Base-by-base conservation (phyloP, 2,113 vertebrate species). In the Dissostichus mawsoni region DNA sequence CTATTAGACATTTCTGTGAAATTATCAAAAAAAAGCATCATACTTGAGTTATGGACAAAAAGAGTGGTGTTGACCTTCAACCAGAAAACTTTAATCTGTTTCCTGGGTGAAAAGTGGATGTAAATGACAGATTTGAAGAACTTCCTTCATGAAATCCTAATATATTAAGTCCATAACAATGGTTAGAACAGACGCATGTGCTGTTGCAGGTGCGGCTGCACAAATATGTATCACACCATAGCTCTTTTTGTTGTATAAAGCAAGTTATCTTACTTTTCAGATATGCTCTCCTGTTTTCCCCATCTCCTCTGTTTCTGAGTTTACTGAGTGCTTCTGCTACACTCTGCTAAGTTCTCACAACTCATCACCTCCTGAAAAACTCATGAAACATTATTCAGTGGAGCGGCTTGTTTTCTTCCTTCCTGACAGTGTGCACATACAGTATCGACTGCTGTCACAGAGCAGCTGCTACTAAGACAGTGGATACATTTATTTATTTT, bases 361-460 rank as follows among this genome's bases (percentile, higher is more conserved):
- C 67, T 73, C 72, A 72, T 78, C 67, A 72, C 48, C 78, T 82
- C 66, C 72, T 69, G 55, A 76, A 52, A 87, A 89, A 80, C 65
- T 73, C 74, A 71, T 36, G 56, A 81, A 81, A 68, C 36, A 70
- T 83, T 76, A 71, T 66, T 72, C 71, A 73, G 69, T 61, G 66
- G 25, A 87, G 73, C 45, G 20, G 69, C 78, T 87, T 67, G 45
- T 78, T 84, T 59, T 68, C 53, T 66, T 82, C 55, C 81, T 74
- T 71, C 47, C 56, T 52, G 63, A 81, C 63, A 16, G 6, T 56
- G 12, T 67, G 73, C 45, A 74, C 66, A 80, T 12, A 20, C 17
- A 45, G 61, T 63, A 78, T 67, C 44, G n/a, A 44, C 36, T 70
- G 29, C 52, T 69, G 59, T 17, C 69, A n/a, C 76, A 0, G 18